phyloP scores from a whole-genome alignment of 2,797 vertebrate species.

The Eleutherodactylus coqui region DNA sequence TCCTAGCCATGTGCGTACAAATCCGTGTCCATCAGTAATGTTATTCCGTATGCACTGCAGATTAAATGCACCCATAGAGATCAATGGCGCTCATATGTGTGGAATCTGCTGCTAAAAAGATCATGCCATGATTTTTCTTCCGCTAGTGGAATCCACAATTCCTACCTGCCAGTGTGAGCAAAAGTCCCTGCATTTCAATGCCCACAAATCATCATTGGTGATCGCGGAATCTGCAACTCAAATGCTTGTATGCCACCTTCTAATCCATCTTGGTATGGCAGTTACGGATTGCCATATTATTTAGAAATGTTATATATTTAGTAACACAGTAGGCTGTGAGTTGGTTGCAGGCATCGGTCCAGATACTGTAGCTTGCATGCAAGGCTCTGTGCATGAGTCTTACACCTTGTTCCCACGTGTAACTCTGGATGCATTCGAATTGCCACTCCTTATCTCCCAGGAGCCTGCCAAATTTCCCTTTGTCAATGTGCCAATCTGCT shows the following conservation, averaged over 20 bases:
- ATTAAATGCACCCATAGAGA: too few relatives aligned
- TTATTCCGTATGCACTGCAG: too few relatives aligned
- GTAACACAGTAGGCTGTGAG: neutral
- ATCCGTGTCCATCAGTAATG: too few relatives aligned
- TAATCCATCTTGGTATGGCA: neutral
- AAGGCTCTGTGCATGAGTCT: neutral
- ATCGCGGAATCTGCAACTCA: neutral
- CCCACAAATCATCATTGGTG: too few relatives aligned
- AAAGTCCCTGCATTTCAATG: too few relatives aligned
- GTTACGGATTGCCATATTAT: neutral
- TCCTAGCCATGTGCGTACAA: too few relatives aligned
- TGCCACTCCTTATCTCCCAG: constrained; percentile 3
- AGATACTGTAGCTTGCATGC: neutral
- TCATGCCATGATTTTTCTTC: too few relatives aligned
- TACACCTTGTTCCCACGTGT: neutral
- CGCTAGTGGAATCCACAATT: too few relatives aligned
- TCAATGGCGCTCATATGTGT: too few relatives aligned
- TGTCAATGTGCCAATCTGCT: neutral
- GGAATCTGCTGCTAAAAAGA: too few relatives aligned
- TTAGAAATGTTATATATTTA: neutral
- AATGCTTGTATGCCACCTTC: neutral
- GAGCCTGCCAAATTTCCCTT: neutral
- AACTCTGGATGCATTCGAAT: constrained; percentile 12
- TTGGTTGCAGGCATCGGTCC: neutral
- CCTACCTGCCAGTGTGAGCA: too few relatives aligned